Evolutionary conservation across 2,888 invertebrate genomes (phyloP).

Genomic region (Agapetus fuscipes): DNA sequence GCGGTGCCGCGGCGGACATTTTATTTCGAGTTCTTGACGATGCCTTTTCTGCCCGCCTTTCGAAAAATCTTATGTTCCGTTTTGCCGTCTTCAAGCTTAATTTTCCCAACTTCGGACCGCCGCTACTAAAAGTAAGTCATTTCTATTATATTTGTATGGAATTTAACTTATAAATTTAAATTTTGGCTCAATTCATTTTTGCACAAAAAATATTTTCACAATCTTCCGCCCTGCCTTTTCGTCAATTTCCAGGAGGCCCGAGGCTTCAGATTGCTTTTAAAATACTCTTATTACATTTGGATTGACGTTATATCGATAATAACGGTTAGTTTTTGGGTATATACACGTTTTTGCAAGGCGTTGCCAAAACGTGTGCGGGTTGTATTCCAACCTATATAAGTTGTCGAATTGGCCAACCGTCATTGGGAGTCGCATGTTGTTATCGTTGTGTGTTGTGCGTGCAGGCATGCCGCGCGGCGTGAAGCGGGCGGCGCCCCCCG

Average conservation of each 20-base stretch:
- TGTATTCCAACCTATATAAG: conserved; percentile 13
- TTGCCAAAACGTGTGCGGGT: conserved; percentile 10
- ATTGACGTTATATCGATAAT: too few species aligned
- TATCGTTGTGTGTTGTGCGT: background rate
- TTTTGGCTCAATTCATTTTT: too few species aligned
- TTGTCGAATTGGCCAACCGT: background rate
- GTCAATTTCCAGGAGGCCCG: too few species aligned
- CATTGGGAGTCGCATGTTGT: background rate
- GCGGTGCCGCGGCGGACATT: conserved; percentile 52
- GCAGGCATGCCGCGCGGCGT: conserved; percentile 50
- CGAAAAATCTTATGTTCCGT: conserved; percentile 10
- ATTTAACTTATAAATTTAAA: too few species aligned
- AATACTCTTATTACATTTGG: too few species aligned
- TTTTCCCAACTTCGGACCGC: conserved; percentile 3
- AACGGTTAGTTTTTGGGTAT: too few species aligned
- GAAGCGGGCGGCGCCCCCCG: conserved; percentile 44
- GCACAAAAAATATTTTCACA: too few species aligned
- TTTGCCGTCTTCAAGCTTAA: conserved; percentile 3
- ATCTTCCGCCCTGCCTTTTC: too few species aligned
- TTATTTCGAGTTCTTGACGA: conserved; percentile 44
- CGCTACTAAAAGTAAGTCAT: conserved; percentile 6
- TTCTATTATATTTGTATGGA: background rate
- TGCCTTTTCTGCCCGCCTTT: conserved; percentile 39
- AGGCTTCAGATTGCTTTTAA: too few species aligned
- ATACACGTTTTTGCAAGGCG: background rate